Evolutionary conservation across 2,113 vertebrate species (phyloP).

Genomic region (Nycticryphes semicollaris): DNA sequence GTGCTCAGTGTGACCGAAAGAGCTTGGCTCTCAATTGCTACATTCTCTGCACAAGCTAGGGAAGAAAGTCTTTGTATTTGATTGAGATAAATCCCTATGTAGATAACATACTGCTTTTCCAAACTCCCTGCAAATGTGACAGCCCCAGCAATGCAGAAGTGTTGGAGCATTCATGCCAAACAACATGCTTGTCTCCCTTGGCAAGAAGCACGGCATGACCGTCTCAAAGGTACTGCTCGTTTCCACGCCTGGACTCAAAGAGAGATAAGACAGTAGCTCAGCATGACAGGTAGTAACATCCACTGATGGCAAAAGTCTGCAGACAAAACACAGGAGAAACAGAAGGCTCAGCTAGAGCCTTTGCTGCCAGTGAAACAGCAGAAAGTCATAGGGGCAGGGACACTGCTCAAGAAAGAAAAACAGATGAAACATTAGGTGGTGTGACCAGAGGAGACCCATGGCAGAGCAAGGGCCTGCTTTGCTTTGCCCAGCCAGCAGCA

Average conservation of each 20-base stretch:
- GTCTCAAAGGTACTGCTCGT: not conserved
- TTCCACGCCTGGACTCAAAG: not conserved
- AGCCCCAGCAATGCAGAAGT: not conserved
- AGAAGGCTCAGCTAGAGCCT: not conserved
- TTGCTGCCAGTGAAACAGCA: not conserved
- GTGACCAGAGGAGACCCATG: not conserved
- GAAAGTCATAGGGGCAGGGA: not conserved
- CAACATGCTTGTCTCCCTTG: rapidly evolving
- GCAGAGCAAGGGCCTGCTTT: not conserved
- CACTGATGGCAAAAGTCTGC: not conserved
- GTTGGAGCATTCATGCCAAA: not conserved
- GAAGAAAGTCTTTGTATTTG: not conserved
- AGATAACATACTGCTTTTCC: not conserved
- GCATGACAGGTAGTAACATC: not conserved
- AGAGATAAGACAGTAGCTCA: not conserved
- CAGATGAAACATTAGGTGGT: not conserved
- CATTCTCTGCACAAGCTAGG: not conserved
- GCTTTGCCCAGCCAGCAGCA: not conserved
- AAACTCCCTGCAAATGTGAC: conserved; percentile 1
- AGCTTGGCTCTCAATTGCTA: not conserved
- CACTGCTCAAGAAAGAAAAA: not conserved
- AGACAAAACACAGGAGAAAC: not conserved
- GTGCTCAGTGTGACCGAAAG: not conserved
- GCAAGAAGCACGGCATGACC: not conserved
- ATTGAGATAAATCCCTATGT: conserved; percentile 12